These are phyloP conservation scores for Colistium nudipinnis DNA, from an alignment of 2,113 vertebrate species.

Conservation along the genomic window DNA sequence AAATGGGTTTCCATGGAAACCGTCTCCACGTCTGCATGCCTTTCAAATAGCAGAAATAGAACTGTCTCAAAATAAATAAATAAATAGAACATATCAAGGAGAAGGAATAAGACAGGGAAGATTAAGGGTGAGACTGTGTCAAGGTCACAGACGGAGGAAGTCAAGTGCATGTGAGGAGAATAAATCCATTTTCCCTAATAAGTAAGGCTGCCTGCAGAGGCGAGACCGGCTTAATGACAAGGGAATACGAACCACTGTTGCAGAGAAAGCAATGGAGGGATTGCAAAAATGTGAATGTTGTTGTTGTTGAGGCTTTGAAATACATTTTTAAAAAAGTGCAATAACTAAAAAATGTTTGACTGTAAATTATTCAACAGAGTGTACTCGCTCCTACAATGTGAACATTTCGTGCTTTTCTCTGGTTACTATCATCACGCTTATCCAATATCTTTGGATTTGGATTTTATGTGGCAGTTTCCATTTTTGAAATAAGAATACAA, in stretches of 20 bases:
- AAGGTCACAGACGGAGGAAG: constrained; percentile 44
- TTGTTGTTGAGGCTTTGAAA: background rate
- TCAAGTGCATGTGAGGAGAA: background rate
- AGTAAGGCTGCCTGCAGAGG: no score
- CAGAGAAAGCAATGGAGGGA: background rate
- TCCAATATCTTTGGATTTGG: no score
- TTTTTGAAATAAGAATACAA: background rate
- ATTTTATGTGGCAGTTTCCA: background rate
- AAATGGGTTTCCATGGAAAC: constrained; percentile 78
- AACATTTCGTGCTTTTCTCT: no score
- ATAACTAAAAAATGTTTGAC: background rate
- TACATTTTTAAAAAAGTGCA: background rate
- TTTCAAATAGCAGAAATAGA: constrained; percentile 47
- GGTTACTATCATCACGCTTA: no score
- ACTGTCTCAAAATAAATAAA: background rate
- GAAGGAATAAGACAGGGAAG: constrained; percentile 19
- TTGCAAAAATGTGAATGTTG: background rate
- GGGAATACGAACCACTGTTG: background rate
- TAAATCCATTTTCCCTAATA: background rate
- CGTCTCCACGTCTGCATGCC: constrained; percentile 48
- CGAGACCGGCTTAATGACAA: background rate
- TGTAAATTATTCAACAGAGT: no score
- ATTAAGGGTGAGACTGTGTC: constrained; percentile 8
- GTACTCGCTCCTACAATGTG: no score
- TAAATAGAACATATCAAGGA: background rate